Conservation (phyloP, 2,888 invertebrate genomes). For the Sarcophaga rosellei region DNA sequence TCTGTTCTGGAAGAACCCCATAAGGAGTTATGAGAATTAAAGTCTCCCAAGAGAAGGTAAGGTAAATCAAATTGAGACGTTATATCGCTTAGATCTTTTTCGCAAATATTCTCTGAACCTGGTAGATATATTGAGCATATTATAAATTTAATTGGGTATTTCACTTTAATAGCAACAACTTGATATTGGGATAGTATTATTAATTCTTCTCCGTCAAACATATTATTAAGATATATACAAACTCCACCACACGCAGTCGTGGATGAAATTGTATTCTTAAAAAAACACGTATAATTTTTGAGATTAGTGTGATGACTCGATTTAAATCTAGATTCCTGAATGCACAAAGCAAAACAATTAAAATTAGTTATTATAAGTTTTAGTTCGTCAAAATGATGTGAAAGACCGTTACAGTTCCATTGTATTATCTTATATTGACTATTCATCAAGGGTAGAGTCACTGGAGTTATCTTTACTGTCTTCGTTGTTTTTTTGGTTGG, state of each 20-base stretch:
- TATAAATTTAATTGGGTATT: conserved; percentile 24
- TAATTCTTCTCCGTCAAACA: conserved; percentile 32
- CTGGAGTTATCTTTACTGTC: background rate
- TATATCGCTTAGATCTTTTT: too few relatives aligned
- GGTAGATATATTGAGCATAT: conserved; percentile 8
- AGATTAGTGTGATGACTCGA: conserved; percentile 16
- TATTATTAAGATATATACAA: background rate
- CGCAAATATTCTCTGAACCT: too few relatives aligned
- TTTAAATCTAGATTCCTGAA: conserved; percentile 54
- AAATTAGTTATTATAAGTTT: conserved; percentile 8
- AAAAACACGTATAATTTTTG: conserved; percentile 42
- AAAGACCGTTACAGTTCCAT: background rate
- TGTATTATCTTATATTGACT: background rate
- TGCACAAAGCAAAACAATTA: conserved; percentile 36
- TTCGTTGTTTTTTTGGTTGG: background rate
- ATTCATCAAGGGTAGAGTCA: background rate
- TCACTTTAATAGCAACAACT: conserved; percentile 30
- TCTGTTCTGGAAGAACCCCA: conserved; percentile 34
- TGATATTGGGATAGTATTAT: conserved; percentile 14
- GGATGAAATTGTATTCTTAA: conserved; percentile 19
- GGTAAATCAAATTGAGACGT: too few relatives aligned
- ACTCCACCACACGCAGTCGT: background rate
- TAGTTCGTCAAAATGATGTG: background rate
- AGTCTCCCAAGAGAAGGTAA: too few relatives aligned
- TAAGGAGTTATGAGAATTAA: background rate